A percentile compares a stretch with the other conserved stretches of the same genome.
Evolutionary conservation across 2,113 vertebrate genomes (phyloP).

Genomic region (Mastomys coucha): DNA sequence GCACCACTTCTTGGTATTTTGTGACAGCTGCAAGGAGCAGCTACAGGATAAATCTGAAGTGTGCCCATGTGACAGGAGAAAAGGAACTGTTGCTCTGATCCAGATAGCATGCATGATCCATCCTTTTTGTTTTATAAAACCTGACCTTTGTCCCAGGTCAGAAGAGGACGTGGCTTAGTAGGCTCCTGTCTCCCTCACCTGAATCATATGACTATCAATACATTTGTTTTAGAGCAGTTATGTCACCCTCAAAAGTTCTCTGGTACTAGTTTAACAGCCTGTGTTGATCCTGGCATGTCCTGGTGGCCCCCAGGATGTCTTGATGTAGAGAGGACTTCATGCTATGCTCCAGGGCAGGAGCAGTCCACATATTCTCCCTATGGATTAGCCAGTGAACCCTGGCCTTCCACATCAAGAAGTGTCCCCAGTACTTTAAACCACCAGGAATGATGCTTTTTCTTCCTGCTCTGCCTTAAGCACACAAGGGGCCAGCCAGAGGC

Average conservation of each 20-base stretch:
- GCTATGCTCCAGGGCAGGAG: neutral
- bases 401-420: neutral
- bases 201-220: neutral
- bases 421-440: neutral
- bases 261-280: neutral
- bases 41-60: neutral
- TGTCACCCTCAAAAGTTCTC: neutral
- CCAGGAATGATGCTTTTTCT: neutral
- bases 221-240: neutral
- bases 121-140: neutral
- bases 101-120: too few relatives aligned
- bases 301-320: neutral
- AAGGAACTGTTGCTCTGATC: neutral
- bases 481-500: neutral
- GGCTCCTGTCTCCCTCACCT: neutral
- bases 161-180: neutral
- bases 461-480: neutral
- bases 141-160: neutral
- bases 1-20: neutral
- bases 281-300: fast-evolving
- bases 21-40: neutral
- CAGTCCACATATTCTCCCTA: neutral
- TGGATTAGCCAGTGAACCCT: fast-evolving
- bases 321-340: too few relatives aligned
- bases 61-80: conserved; percentile 9